Evolutionary conservation across 1,140 invertebrate species (phyloP), one percentile per base, ranked within the genome.

Genomic region (Cydia fagiglandana): DNA sequence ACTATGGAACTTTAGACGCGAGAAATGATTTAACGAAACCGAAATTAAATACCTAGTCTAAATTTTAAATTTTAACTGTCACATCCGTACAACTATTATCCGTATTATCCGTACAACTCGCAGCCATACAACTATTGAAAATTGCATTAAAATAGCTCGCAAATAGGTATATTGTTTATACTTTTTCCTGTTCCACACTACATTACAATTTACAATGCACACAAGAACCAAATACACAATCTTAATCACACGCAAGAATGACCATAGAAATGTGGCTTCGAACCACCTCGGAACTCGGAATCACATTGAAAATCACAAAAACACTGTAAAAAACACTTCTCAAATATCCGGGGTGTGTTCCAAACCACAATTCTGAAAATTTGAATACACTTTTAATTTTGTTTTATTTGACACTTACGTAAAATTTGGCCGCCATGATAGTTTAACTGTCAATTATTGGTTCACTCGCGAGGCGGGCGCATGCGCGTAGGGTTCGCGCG

Each of bases 341-440:
- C 34, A 24, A 13, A 73, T 75, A 83, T 78, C 80, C 83, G 73
- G 73, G 80, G 83, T 86, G 82, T 81, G 82, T 86, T 88, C 89
- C 84, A 86, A 88, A 90, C 88, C 88, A 89, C 88, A 89, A 78
- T 83, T 81, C 86, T 87, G 56, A 17, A 61, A 61, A 24, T 61
- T 53, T 80, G 47, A 56, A 74, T 73, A 77, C 83, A 83, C 80
- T 82, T 80, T 41, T 38, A 70, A 6, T 70, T 70, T 70, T 70
- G 20, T 66, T 13, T 30, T 38, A 45, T 73, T 86, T 87, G 87
- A 90, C 89, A 91, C 89, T 91, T 90, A 91, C 89, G 88, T 91
- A 91, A 87, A 90, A 84, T 90, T 91, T 91, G 84, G 87, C 88
- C 84, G 88, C 86, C 89, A 91, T 91, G 88, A 89, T 88, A 73